Conservation (phyloP, 2,888 invertebrate species). For the Protonemura montana region DNA sequence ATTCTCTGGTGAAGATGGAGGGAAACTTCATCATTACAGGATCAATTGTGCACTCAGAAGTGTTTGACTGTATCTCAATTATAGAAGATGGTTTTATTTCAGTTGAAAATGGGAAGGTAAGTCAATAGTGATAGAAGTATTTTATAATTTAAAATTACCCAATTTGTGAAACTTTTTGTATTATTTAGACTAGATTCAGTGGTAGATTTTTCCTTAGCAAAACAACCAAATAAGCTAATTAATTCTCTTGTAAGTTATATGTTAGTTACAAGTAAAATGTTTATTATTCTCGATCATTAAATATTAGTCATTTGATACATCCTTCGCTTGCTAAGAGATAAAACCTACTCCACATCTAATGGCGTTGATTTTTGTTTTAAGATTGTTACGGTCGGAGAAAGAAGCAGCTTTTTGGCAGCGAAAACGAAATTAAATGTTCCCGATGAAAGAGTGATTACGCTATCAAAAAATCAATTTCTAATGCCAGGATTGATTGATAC, state of each 20-base stretch:
- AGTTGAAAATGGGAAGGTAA: slow-evolving; percentile 68
- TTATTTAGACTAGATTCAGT: no score
- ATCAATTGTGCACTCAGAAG: slow-evolving; percentile 57
- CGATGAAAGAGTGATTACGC: slow-evolving; percentile 43
- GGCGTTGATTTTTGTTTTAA: slow-evolving; percentile 50
- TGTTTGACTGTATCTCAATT: slow-evolving; percentile 56
- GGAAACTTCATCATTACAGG: slow-evolving; percentile 54
- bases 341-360: no score
- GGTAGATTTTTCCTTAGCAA: no score
- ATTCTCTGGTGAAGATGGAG: slow-evolving; percentile 8
- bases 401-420: slow-evolving; percentile 54
- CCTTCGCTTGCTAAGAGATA: no score
- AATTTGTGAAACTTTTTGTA: no score
- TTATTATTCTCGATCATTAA: no score
- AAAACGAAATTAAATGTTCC: slow-evolving; percentile 53
- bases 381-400: slow-evolving; percentile 60
- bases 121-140: slow-evolving; percentile 27
- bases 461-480: slow-evolving; percentile 67
- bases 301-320: no score
- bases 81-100: slow-evolving; percentile 65
- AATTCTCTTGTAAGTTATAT: no score
- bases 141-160: background rate
- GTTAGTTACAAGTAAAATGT: no score
- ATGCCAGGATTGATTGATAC: slow-evolving; percentile 90
- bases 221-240: no score